phyloP scores from a whole-genome alignment of 2,888 invertebrate species.

The Ormia ochracea region DNA sequence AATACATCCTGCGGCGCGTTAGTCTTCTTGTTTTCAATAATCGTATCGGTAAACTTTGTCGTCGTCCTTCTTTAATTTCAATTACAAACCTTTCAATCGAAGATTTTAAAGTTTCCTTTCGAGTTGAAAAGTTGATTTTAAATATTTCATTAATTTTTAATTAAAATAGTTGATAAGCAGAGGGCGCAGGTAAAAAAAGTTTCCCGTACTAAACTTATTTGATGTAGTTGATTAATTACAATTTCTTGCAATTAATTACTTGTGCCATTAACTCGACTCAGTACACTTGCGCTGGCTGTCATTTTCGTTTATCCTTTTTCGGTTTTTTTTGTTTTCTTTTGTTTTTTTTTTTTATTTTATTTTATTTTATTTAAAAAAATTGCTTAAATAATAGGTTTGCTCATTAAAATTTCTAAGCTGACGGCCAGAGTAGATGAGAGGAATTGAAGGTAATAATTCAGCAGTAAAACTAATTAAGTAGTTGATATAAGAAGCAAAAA shows the following conservation, averaged over 20 bases:
- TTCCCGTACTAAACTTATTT: neutral
- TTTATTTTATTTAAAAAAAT: neutral
- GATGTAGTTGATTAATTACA: constrained; percentile 43
- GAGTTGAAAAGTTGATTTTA: neutral
- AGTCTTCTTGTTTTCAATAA: too few species aligned
- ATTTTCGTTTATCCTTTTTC: too few species aligned
- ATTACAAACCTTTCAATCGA: neutral
- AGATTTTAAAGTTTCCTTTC: neutral
- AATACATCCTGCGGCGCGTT: too few species aligned
- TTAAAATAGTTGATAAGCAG: constrained; percentile 11
- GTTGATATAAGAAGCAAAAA: neutral
- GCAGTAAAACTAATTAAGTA: neutral
- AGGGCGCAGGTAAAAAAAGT: neutral
- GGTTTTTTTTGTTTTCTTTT: too few species aligned
- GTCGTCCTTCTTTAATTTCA: neutral
- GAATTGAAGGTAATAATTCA: neutral
- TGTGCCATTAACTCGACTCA: constrained; percentile 1
- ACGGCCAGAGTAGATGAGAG: neutral
- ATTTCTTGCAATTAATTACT: constrained; percentile 37
- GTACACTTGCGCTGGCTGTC: neutral
- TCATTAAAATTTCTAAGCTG: constrained; percentile 6
- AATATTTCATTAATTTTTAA: neutral
- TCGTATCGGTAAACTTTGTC: too few species aligned
- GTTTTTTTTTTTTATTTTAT: too few species aligned
- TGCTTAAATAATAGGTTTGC: constrained; percentile 7